phyloP scores from a whole-genome alignment of 2,113 vertebrate species.

The Plectropomus leopardus region DNA sequence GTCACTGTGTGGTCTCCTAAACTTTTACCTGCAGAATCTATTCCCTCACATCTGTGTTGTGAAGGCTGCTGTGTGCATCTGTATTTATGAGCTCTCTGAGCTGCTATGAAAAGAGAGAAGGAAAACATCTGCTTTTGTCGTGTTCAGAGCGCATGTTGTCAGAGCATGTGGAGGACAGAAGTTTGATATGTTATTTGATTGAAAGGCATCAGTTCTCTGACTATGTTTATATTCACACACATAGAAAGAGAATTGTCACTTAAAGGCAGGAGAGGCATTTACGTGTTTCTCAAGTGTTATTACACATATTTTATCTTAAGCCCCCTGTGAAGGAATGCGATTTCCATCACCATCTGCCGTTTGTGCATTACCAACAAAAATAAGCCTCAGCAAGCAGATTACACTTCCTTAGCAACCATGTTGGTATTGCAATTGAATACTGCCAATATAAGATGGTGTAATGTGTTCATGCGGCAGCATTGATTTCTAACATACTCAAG shows the following conservation, averaged over 20 bases:
- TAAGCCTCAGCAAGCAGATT: slow-evolving; percentile 3
- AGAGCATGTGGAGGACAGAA: slow-evolving; percentile 23
- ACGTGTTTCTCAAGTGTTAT: slow-evolving; percentile 7
- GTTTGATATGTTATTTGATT: slow-evolving; percentile 29
- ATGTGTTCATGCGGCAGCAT: background rate
- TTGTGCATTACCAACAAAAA: background rate
- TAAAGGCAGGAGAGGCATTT: slow-evolving; percentile 10
- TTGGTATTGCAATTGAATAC: background rate
- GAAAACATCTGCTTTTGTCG: slow-evolving; percentile 75
- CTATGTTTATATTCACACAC: slow-evolving; percentile 12
- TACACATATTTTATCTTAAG: background rate
- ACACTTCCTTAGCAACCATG: slow-evolving; percentile 1
- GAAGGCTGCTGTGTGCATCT: slow-evolving; percentile 48
- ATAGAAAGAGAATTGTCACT: slow-evolving; percentile 5
- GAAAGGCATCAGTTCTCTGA: slow-evolving; percentile 13
- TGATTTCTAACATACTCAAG: background rate
- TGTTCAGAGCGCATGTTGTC: slow-evolving; percentile 49
- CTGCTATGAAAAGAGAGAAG: slow-evolving; percentile 33
- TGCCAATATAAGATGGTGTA: background rate
- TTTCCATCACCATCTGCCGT: slow-evolving; percentile 7
- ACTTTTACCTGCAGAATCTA: slow-evolving; percentile 51
- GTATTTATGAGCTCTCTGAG: slow-evolving; percentile 72
- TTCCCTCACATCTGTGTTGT: slow-evolving; percentile 46
- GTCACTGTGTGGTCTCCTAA: slow-evolving; percentile 52
- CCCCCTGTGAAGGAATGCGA: background rate